phyloP scores from a whole-genome alignment of 1,140 invertebrate species.

The Zaprionus gabonicus region DNA sequence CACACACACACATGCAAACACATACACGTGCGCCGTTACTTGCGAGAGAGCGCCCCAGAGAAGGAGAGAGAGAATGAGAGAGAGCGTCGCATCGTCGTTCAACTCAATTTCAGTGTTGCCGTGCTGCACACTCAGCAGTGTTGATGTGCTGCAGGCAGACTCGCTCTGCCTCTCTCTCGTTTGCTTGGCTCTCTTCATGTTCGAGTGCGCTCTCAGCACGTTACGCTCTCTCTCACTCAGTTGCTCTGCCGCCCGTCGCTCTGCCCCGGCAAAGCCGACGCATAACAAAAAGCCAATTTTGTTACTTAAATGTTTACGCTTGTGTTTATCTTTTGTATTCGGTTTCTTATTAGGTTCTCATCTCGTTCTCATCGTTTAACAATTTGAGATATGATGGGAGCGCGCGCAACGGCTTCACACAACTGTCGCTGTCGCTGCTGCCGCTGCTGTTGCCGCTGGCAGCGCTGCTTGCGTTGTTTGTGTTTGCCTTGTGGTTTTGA shows the following conservation, averaged over 20 bases:
- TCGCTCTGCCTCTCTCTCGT: background rate
- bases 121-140: conserved; percentile 56
- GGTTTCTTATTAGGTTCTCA: conserved; percentile 84
- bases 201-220: conserved; percentile 6
- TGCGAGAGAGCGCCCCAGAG: conserved; percentile 21
- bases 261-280: conserved; percentile 36
- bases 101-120: conserved; percentile 62
- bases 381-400: conserved; percentile 81
- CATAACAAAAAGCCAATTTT: conserved; percentile 84
- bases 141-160: conserved; percentile 50
- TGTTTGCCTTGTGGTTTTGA: conserved; percentile 47
- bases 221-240: conserved; percentile 27
- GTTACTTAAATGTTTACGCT: conserved; percentile 84
- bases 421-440: conserved; percentile 17
- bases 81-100: background rate
- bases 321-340: conserved; percentile 84
- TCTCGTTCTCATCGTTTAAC: conserved; percentile 84
- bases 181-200: background rate
- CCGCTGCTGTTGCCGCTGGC: too few relatives aligned
- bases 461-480: conserved; percentile 23
- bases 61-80: background rate
- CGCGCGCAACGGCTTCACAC: conserved; percentile 22
- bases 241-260: conserved; percentile 10
- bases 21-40: conserved; percentile 61
- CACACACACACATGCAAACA: conserved; percentile 39